Evolutionary conservation across 92 coral and sea anemone genomes (phyloP), one percentile per base, ranked within the genome.

Genomic region (Paragorgia papillata): DNA sequence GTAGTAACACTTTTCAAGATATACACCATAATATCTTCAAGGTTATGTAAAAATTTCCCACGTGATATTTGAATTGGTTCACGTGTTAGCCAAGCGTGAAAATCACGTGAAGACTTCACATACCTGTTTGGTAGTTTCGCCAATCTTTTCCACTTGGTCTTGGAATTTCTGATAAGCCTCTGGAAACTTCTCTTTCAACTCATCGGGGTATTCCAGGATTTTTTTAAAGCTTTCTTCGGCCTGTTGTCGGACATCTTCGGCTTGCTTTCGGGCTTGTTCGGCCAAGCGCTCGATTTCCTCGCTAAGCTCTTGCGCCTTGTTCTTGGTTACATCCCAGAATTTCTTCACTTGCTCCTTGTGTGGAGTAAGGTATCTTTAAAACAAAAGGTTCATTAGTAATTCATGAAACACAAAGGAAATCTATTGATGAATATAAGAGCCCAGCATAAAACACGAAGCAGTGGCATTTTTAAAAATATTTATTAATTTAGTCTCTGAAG

Each of bases 71-170:
- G n/a, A n/a, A n/a, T n/a, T n/a, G n/a, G n/a, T n/a, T n/a, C n/a
- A n/a, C n/a, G n/a, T n/a, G n/a, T n/a, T n/a, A n/a, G n/a, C n/a
- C n/a, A n/a, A n/a, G n/a, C n/a, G n/a, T n/a, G n/a, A n/a, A n/a
- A n/a, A n/a, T n/a, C n/a, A n/a, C n/a, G n/a, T n/a, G n/a, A n/a
- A n/a, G n/a, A n/a, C n/a, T n/a, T n/a, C n/a, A n/a, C n/a, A n/a
- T n/a, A n/a, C n/a, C n/a, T n/a, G n/a, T 12, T 28, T 48, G 12
- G 34, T 29, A 15, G 22, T 20, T n/a, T 41, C 75, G 51, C 58
- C 9, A 37, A 68, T 34, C 26, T 44, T 28, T 48, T 68, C 59
- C 32, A 68, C 12, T 29, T 68, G 75, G 14, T 24, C 40, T 68
- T 68, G 35, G 39, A 68, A 44, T n/a, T 44, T 19, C 25, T 37